A percentile compares a stretch with the other conserved stretches of the same genome.
Evolutionary conservation across 2,888 invertebrate species (phyloP).

Genomic region (Drosophila tripunctata): DNA sequence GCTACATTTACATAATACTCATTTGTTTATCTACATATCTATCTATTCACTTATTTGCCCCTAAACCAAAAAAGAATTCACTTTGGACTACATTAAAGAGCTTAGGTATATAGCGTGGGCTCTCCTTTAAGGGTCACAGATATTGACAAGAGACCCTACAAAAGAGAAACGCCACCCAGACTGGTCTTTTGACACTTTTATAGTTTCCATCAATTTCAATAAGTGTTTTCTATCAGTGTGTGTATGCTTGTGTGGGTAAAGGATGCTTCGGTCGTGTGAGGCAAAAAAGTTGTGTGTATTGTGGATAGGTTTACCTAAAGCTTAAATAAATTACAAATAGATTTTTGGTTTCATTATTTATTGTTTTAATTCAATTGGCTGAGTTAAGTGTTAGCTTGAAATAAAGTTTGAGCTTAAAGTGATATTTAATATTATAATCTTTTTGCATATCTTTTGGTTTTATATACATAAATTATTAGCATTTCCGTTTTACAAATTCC

Average conservation of each 20-base stretch:
- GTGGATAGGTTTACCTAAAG: conserved; percentile 39
- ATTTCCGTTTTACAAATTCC: background rate
- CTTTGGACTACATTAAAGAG: conserved; percentile 53
- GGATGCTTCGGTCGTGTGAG: conserved; percentile 17
- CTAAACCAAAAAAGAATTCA: conserved; percentile 21
- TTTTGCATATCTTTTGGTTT: background rate
- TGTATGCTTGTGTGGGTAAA: conserved; percentile 12
- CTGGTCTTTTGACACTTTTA: conserved; percentile 74
- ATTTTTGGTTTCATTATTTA: conserved; percentile 20
- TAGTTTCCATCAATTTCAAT: conserved; percentile 75
- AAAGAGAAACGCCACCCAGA: conserved; percentile 21
- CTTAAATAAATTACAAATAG: conserved; percentile 45
- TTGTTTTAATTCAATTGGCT: background rate
- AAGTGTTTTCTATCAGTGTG: conserved; percentile 45
- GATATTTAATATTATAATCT: background rate
- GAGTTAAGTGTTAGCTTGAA: too few species aligned
- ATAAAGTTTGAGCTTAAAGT: background rate
- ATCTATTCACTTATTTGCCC: conserved; percentile 50
- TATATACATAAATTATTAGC: background rate
- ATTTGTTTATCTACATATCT: conserved; percentile 51
- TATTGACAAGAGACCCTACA: conserved; percentile 27
- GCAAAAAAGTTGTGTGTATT: conserved; percentile 1
- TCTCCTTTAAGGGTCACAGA: conserved; percentile 3
- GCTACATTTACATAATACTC: conserved; percentile 61
- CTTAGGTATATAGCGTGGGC: conserved; percentile 51